phyloP scores from a whole-genome alignment of 2,113 vertebrate genomes.

The Tenebrosternarchus preto region DNA sequence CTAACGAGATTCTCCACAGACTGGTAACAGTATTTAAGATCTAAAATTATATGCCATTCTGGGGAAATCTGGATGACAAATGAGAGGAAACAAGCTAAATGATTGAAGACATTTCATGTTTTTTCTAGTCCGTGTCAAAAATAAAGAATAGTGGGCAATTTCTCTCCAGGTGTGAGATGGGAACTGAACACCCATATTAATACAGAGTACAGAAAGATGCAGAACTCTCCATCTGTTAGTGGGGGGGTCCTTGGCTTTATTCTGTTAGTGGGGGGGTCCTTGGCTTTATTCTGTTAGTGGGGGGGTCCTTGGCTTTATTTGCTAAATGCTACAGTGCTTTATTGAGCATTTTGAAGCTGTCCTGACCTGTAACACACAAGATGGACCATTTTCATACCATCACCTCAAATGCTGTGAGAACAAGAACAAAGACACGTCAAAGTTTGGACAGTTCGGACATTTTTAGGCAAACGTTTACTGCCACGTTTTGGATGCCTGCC shows the following conservation, averaged over 20 bases:
- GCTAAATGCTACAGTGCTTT: background rate
- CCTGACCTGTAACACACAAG: too few species aligned
- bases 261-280: background rate
- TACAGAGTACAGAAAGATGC: background rate
- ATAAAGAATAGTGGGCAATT: background rate
- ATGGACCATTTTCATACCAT: too few species aligned
- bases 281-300: background rate
- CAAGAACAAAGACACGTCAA: too few species aligned
- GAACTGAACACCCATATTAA: background rate
- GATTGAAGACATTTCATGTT: background rate
- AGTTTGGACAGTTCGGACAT: background rate
- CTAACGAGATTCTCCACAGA: background rate
- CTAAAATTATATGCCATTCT: background rate
- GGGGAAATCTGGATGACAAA: background rate
- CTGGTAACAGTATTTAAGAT: background rate
- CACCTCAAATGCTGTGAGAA: too few species aligned
- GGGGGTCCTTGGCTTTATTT: background rate
- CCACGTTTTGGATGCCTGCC: background rate
- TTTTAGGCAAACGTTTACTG: background rate
- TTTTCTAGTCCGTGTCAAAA: background rate
- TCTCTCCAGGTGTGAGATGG: background rate
- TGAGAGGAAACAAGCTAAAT: background rate
- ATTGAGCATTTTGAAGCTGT: too few species aligned
- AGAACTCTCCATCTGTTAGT: background rate
- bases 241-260: background rate